Percentiles rank a stretch among this genome's conserved stretches.
These are phyloP conservation scores for Eubasilissa splendida DNA, from an alignment of 2,888 invertebrate genomes.

Conservation along the genomic window DNA sequence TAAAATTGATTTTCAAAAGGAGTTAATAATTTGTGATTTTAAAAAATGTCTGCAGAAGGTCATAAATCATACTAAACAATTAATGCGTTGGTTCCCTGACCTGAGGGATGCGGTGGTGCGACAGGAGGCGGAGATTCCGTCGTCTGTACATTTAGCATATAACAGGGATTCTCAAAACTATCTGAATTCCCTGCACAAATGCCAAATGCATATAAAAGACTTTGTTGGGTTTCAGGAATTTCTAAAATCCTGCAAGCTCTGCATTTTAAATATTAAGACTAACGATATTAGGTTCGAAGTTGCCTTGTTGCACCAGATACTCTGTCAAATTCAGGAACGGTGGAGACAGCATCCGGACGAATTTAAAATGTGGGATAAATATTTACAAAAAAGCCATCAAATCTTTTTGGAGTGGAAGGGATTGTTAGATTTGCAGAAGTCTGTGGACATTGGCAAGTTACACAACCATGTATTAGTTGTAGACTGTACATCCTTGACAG, in stretches of 20 bases:
- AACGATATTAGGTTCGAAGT: neutral
- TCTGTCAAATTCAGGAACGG: neutral
- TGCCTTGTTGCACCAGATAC: neutral
- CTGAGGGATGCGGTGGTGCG: neutral
- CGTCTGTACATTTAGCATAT: neutral
- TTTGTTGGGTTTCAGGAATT: neutral
- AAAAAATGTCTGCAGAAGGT: neutral
- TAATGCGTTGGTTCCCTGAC: neutral
- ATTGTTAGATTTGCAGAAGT: neutral
- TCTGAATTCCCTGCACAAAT: neutral
- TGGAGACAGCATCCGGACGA: neutral
- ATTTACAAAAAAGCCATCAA: neutral
- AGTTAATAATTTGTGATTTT: neutral
- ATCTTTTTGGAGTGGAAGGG: neutral
- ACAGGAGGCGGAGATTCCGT: neutral
- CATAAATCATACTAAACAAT: neutral
- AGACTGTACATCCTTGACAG: neutral
- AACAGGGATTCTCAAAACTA: neutral
- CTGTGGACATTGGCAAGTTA: neutral
- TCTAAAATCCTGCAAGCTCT: neutral
- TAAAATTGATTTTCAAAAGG: too few relatives aligned
- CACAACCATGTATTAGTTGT: neutral
- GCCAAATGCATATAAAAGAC: neutral
- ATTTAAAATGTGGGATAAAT: neutral
- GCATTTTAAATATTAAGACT: slow-evolving; percentile 1